A percentile compares a stretch with the other conserved stretches of the same genome.
Evolutionary conservation across 2,113 vertebrate genomes (phyloP).

Genomic region (Strix aluco): DNA sequence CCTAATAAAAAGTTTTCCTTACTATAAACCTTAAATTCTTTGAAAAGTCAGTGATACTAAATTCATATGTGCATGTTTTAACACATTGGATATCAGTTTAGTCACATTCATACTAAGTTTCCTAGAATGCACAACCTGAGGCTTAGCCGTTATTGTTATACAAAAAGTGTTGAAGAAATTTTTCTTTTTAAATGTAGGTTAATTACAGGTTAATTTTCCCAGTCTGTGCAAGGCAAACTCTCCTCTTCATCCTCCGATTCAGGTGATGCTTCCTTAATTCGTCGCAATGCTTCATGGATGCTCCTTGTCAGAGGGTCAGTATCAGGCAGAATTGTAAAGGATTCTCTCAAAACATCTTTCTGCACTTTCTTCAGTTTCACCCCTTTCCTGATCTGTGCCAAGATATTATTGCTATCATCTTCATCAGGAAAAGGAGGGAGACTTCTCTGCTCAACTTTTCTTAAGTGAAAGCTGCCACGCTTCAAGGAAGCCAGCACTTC

Average conservation of each 20-base stretch:
- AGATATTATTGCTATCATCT: conserved; percentile 94
- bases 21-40: neutral
- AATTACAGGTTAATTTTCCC: conserved; percentile 89
- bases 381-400: conserved; percentile 97
- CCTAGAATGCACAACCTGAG: neutral
- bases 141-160: neutral
- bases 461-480: conserved; percentile 94
- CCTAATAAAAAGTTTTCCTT: neutral
- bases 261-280: conserved; percentile 97
- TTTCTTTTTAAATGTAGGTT: neutral
- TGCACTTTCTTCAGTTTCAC: conserved; percentile 94
- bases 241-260: conserved; percentile 98
- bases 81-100: neutral
- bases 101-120: neutral
- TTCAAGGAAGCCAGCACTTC: conserved; percentile 97
- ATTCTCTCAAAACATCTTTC: conserved; percentile 84
- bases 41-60: neutral
- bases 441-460: conserved; percentile 93
- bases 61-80: neutral
- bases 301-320: conserved; percentile 93
- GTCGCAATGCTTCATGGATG: conserved; percentile 94
- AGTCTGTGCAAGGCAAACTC: conserved; percentile 89
- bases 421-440: conserved; percentile 91
- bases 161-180: neutral
- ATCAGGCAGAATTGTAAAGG: conserved; percentile 81